Conservation (phyloP, 2,888 invertebrate species). For the Ditylenchus weischeri region DNA sequence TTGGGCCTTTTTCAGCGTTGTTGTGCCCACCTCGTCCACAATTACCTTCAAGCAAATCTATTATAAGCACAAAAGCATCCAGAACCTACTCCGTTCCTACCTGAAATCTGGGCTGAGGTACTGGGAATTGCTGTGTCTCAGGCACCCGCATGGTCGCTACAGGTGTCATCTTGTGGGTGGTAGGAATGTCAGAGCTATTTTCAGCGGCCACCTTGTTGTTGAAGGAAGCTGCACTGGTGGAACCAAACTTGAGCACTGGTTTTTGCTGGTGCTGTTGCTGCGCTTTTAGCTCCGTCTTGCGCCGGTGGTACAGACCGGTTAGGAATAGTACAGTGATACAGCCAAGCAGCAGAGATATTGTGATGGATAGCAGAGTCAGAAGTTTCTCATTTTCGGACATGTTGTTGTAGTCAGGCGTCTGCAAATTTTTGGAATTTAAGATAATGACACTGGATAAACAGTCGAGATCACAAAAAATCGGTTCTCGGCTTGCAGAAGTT, state of each 20-base stretch:
- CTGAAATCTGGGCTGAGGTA: slow-evolving; percentile 11
- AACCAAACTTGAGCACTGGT: not conserved
- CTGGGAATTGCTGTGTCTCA: not conserved
- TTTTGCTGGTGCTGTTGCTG: too few relatives aligned
- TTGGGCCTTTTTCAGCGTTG: slow-evolving; percentile 13
- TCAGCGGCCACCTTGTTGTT: slow-evolving; percentile 1
- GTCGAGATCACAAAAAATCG: not conserved
- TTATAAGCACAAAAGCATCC: too few relatives aligned
- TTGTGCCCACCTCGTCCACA: slow-evolving; percentile 17
- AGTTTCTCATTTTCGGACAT: slow-evolving; percentile 30
- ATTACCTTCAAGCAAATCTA: slow-evolving; percentile 8
- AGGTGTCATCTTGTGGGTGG: not conserved
- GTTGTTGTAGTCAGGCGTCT: slow-evolving; percentile 33
- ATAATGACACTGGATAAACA: too few relatives aligned
- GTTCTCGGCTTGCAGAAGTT: too few relatives aligned
- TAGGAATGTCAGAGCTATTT: not conserved
- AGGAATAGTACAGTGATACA: slow-evolving; percentile 34
- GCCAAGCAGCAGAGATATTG: slow-evolving; percentile 38
- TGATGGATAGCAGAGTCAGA: slow-evolving; percentile 29
- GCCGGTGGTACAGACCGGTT: slow-evolving; percentile 29
- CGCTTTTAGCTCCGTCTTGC: not conserved
- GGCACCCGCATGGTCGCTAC: not conserved
- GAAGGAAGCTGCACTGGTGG: slow-evolving; percentile 6
- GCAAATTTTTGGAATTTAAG: not conserved
- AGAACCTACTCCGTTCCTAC: too few relatives aligned